A percentile compares a stretch with the other conserved stretches of the same genome.
Conservation (phyloP, 2,113 vertebrate genomes). For the Ptyas mucosa region DNA sequence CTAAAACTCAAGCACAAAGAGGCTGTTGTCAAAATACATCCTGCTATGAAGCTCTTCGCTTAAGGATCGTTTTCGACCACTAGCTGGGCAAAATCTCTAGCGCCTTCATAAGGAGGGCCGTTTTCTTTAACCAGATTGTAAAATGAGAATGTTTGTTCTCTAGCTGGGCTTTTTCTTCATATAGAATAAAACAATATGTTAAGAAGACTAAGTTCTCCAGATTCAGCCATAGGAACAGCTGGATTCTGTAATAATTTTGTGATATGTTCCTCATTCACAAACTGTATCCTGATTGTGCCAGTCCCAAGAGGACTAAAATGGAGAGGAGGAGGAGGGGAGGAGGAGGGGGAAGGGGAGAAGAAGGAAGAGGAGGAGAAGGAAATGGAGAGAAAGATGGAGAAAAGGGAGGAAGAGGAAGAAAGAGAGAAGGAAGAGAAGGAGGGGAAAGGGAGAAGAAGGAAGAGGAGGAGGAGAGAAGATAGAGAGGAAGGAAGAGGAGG, state of each 20-base stretch:
- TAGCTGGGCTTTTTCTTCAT: too few relatives aligned
- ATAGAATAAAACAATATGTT: too few relatives aligned
- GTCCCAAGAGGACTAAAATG: background rate
- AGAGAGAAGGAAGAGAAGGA: too few relatives aligned
- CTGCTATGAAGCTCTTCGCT: background rate
- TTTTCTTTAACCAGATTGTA: background rate
- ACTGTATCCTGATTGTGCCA: background rate
- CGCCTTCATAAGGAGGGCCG: background rate
- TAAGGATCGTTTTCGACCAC: background rate
- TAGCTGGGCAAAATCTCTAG: background rate
- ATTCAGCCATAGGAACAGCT: background rate
- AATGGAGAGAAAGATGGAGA: too few relatives aligned
- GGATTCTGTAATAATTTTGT: background rate
- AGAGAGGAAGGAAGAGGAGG: too few relatives aligned
- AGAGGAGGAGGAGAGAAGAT: too few relatives aligned
- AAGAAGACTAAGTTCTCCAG: background rate
- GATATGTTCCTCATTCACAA: background rate
- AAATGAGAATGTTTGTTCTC: background rate
- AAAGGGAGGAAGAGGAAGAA: too few relatives aligned
- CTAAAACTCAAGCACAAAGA: slow-evolving; percentile 55
- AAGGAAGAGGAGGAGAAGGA: too few relatives aligned
- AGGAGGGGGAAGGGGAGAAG: background rate
- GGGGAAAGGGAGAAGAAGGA: too few relatives aligned
- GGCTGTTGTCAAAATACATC: background rate
- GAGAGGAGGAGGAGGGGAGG: too few relatives aligned